Evolutionary conservation across 2,797 vertebrate species (phyloP).

Genomic region (Acanthurus leucopareius): DNA sequence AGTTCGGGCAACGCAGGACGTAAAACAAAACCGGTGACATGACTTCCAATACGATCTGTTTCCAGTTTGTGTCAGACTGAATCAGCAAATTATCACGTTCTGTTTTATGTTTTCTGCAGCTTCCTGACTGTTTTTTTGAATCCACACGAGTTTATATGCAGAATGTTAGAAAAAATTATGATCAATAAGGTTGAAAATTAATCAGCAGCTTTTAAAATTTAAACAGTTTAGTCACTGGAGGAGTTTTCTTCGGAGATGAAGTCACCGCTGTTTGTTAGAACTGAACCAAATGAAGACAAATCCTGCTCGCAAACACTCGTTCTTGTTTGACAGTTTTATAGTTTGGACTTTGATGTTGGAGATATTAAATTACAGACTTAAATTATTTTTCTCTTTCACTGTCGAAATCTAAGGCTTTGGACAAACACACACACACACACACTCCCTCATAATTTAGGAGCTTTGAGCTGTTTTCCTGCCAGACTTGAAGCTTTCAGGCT

Average conservation of each 20-base stretch:
- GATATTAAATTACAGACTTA: not conserved
- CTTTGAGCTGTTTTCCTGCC: constrained; percentile 38
- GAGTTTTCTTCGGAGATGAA: not conserved
- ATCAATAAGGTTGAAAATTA: not conserved
- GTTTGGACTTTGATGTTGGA: not conserved
- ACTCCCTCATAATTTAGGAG: constrained; percentile 5
- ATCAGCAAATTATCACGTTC: too few relatives aligned
- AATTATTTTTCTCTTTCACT: not conserved
- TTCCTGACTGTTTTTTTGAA: too few relatives aligned
- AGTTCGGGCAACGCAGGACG: too few relatives aligned
- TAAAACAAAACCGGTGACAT: too few relatives aligned
- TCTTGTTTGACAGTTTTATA: not conserved
- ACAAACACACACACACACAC: constrained; percentile 20
- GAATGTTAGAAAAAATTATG: not conserved
- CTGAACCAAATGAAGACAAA: not conserved
- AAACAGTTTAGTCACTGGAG: not conserved
- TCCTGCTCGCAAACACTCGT: not conserved
- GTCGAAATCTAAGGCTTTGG: not conserved
- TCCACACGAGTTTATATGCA: too few relatives aligned
- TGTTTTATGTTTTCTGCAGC: too few relatives aligned
- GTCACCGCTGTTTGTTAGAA: not conserved
- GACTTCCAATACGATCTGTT: too few relatives aligned
- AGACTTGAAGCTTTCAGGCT: constrained; percentile 35
- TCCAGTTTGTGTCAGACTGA: too few relatives aligned
- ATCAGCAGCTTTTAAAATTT: not conserved